Base-by-base conservation (phyloP, 2,113 vertebrate species). In the Thalassarche chlororhynchos region DNA sequence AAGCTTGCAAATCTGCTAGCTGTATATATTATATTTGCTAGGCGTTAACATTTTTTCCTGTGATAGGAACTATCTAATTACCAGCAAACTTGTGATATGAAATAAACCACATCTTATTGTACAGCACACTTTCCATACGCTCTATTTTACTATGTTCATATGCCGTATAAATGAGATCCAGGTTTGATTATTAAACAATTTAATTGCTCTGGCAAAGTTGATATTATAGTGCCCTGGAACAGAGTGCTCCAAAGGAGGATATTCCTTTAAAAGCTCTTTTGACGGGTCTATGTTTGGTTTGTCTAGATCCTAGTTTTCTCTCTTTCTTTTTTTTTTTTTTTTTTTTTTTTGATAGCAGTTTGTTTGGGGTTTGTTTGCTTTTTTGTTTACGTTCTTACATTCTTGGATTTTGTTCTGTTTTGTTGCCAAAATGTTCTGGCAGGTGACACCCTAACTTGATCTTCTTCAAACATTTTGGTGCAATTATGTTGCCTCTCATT, bases 391-490 rank as follows among this genome's bases (percentile, higher is more conserved):
- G 3, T 68, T 83, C 42, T 69, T 80, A 21, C 32, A 26, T 81
- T 76, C 29, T 57, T 84, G 62, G 34, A 62, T 92, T 95, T 93
- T 80, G 25, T 91, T 83, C 38, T 83, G 8, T 29, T 76, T 93
- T 71, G 24, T 92, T 76, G 72, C 51, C 84, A 96, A 74, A 93
- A 83, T 55, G 26, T 87, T 94, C 84, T 70, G 66, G 75, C 93
- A 96, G 85, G 89, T 98, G 88, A 95, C 85, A 49, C 61, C 87
- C 64, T 57, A 74, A 89, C 84, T 98, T 87, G 84, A 74, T 96
- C 90, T 90, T 97, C 89, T 95, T 91, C 72, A 85, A 95, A 79
- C 13, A 25, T 96, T 96, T 95, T 85, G 79, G 84, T 91, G 83
- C 91, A 94, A 69, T 91, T 92, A 78, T 20, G 9, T 80, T 96